Percentiles rank a stretch among this genome's conserved stretches.
These are phyloP conservation scores for Hormiphora californensis DNA, from an alignment of 37 sponge, comb jelly and placozoan genomes.

Conservation along the genomic window DNA sequence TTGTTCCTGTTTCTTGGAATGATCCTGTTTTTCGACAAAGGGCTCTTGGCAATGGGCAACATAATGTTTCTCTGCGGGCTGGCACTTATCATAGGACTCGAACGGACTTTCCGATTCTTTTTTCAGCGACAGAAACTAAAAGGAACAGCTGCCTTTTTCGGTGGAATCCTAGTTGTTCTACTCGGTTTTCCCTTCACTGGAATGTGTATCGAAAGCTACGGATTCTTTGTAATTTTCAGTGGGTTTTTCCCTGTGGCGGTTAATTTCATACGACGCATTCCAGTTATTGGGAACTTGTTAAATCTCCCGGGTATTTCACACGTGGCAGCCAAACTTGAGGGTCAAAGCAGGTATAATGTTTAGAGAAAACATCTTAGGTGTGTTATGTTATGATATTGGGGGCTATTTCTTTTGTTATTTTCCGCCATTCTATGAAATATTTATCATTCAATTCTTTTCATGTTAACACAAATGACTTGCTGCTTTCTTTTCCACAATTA, in stretches of 20 bases:
- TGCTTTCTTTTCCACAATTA: no score
- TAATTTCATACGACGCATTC: constrained; percentile 73
- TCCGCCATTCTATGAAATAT: no score
- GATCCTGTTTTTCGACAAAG: constrained; percentile 83
- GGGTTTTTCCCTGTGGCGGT: constrained; percentile 82
- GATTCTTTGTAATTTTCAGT: constrained; percentile 86
- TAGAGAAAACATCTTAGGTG: no score
- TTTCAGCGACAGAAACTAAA: constrained; percentile 83
- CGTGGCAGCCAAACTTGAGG: constrained; percentile 58
- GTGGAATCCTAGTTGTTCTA: constrained; percentile 80
- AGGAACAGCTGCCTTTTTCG: constrained; percentile 82
- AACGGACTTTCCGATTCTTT: constrained; percentile 86
- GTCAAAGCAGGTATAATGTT: constrained; percentile 51
- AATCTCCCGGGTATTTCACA: constrained; percentile 78
- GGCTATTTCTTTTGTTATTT: no score
- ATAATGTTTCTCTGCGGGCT: constrained; percentile 92
- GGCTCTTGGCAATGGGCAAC: constrained; percentile 91
- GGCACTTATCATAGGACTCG: constrained; percentile 78
- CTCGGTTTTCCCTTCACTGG: constrained; percentile 92
- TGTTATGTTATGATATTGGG: no score
- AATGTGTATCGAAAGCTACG: constrained; percentile 86
- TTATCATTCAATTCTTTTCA: no score
- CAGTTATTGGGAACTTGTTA: constrained; percentile 76
- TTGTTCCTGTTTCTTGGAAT: constrained; percentile 80
- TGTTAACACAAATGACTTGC: no score